phyloP scores from a whole-genome alignment of 2,888 invertebrate species.

The Andrena marginata region DNA sequence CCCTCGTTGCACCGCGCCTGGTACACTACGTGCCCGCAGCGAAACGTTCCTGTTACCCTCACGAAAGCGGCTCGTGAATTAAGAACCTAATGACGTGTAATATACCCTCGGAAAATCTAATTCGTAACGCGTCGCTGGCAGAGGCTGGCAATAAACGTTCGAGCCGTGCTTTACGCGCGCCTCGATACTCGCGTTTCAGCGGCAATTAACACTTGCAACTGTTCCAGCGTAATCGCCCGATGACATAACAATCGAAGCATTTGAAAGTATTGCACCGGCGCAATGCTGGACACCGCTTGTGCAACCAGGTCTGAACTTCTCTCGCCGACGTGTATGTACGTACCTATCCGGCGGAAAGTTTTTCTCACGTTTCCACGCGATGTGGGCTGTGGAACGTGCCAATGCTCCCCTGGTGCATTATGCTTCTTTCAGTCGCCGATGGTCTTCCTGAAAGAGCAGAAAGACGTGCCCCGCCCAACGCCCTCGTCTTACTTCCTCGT shows the following conservation, averaged over 20 bases:
- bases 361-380: slow-evolving; percentile 55
- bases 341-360: slow-evolving; percentile 33
- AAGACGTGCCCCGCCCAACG: slow-evolving; percentile 67
- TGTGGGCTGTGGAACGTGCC: slow-evolving; percentile 1
- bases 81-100: slow-evolving; percentile 44
- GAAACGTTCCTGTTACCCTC: slow-evolving; percentile 28
- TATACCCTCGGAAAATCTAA: slow-evolving; percentile 42
- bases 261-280: slow-evolving; percentile 46
- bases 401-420: slow-evolving; percentile 30
- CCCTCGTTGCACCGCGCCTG: slow-evolving; percentile 22
- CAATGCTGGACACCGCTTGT: slow-evolving; percentile 51
- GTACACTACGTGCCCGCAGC: not conserved
- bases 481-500: slow-evolving; percentile 69
- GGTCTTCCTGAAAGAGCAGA: slow-evolving; percentile 51
- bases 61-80: slow-evolving; percentile 16
- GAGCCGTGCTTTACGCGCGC: slow-evolving; percentile 11
- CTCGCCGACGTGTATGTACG: slow-evolving; percentile 12
- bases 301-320: slow-evolving; percentile 55
- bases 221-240: slow-evolving; percentile 30
- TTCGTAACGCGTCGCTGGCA: slow-evolving; percentile 48
- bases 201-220: slow-evolving; percentile 48
- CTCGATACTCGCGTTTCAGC: slow-evolving; percentile 6
- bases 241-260: slow-evolving; percentile 57
- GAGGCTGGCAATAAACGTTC: slow-evolving; percentile 35
- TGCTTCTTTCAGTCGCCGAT: slow-evolving; percentile 33